phyloP scores from a whole-genome alignment of 2,888 invertebrate genomes.

The Drosophila eohydei region DNA sequence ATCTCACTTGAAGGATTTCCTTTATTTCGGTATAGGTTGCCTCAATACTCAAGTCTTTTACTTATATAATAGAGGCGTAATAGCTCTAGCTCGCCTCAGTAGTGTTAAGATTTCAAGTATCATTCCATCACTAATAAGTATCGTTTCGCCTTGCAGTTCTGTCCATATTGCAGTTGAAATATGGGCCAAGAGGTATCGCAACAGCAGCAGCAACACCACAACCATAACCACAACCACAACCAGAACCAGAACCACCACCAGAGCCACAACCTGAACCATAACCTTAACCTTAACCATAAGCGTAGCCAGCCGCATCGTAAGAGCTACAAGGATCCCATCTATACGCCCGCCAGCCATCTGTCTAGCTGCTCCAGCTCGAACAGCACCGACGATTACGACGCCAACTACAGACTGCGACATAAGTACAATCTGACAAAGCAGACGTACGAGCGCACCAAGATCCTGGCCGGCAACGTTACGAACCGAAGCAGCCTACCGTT shows the following conservation, averaged over 20 bases:
- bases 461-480: slow-evolving; percentile 37
- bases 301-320: slow-evolving; percentile 45
- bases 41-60: neutral
- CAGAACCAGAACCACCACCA: slow-evolving; percentile 47
- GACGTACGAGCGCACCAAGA: slow-evolving; percentile 77
- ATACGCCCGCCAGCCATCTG: slow-evolving; percentile 68
- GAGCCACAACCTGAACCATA: slow-evolving; percentile 43
- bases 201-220: slow-evolving; percentile 80
- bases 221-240: slow-evolving; percentile 45
- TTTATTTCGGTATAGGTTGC: neutral
- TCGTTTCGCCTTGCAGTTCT: slow-evolving; percentile 50
- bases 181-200: slow-evolving; percentile 86
- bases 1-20: neutral
- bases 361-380: slow-evolving; percentile 68
- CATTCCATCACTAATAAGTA: neutral
- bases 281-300: slow-evolving; percentile 44
- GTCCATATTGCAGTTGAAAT: slow-evolving; percentile 81
- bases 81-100: too few species aligned
- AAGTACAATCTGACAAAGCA: slow-evolving; percentile 79
- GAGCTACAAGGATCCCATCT: slow-evolving; percentile 65
- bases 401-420: slow-evolving; percentile 74
- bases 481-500: slow-evolving; percentile 39
- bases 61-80: neutral
- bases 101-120: neutral
- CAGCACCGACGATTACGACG: slow-evolving; percentile 71